Evolutionary conservation across 2,797 vertebrate species (phyloP).

Genomic region (Propithecus perrieri): DNA sequence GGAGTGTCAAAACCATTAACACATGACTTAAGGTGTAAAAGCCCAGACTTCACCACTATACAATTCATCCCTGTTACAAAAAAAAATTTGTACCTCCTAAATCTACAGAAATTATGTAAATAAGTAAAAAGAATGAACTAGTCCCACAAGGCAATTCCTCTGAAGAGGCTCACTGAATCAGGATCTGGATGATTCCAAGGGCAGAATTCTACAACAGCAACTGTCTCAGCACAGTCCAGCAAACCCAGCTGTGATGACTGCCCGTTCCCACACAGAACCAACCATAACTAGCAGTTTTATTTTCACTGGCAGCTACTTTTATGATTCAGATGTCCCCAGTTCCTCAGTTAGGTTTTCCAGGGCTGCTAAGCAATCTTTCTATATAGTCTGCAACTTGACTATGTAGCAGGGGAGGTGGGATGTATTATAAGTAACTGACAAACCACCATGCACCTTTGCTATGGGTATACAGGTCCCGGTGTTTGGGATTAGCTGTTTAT

Average conservation of each 20-base stretch:
- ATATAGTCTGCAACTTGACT: conserved; percentile 8
- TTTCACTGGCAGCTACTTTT: conserved; percentile 63
- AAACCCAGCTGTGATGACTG: conserved; percentile 54
- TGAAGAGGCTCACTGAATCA: background rate
- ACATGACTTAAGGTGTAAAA: background rate
- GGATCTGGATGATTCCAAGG: background rate
- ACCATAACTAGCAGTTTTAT: conserved; percentile 39
- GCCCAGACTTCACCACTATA: background rate
- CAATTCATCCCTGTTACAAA: background rate
- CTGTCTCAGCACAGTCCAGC: conserved; percentile 1
- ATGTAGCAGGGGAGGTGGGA: background rate
- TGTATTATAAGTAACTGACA: background rate
- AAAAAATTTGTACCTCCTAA: background rate
- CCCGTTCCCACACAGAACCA: conserved; percentile 34
- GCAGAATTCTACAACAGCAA: background rate
- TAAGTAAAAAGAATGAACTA: background rate
- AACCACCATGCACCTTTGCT: background rate
- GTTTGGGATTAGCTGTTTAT: background rate
- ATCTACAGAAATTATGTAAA: background rate
- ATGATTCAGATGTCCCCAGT: conserved; percentile 48
- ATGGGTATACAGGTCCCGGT: background rate
- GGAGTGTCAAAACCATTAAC: background rate
- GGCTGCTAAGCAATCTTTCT: background rate
- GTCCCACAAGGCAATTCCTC: background rate
- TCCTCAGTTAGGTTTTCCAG: conserved; percentile 46